Evolutionary conservation across 2,888 invertebrate species (phyloP).

Genomic region (Ellobium chinense): DNA sequence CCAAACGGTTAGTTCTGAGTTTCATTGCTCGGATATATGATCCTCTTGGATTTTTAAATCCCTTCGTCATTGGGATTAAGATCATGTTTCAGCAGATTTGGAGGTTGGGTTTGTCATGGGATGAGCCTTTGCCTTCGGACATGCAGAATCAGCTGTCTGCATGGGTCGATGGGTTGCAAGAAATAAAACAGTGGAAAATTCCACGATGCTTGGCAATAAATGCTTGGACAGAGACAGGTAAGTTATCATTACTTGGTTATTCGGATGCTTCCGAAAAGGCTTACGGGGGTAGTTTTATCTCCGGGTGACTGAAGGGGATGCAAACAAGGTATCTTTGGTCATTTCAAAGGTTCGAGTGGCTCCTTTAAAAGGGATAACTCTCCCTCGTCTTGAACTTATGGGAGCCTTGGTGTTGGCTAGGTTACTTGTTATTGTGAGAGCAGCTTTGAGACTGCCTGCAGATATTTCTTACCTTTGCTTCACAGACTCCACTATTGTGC

Average conservation of each 20-base stretch:
- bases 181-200: background rate
- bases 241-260: slow-evolving; percentile 54
- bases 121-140: slow-evolving; percentile 44
- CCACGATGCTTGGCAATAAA: background rate
- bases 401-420: slow-evolving; percentile 34
- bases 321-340: slow-evolving; percentile 17
- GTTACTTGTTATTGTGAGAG: slow-evolving; percentile 41
- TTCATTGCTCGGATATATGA: slow-evolving; percentile 53
- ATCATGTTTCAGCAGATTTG: slow-evolving; percentile 62
- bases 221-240: too few relatives aligned
- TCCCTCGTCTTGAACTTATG: slow-evolving; percentile 50
- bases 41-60: slow-evolving; percentile 52
- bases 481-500: slow-evolving; percentile 13
- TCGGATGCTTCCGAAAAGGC: slow-evolving; percentile 57
- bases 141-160: background rate
- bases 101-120: slow-evolving; percentile 56
- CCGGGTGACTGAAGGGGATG: slow-evolving; percentile 13
- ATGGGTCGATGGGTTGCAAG: slow-evolving; percentile 21
- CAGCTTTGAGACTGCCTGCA: slow-evolving; percentile 52
- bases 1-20: slow-evolving; percentile 51
- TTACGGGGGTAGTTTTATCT: slow-evolving; percentile 56
- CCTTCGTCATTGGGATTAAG: slow-evolving; percentile 51
- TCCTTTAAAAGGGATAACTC: slow-evolving; percentile 53
- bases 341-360: slow-evolving; percentile 55
- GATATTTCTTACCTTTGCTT: slow-evolving; percentile 26